Evolutionary conservation across 2,888 invertebrate species (phyloP).

Genomic region (Pseudococcus viburni): DNA sequence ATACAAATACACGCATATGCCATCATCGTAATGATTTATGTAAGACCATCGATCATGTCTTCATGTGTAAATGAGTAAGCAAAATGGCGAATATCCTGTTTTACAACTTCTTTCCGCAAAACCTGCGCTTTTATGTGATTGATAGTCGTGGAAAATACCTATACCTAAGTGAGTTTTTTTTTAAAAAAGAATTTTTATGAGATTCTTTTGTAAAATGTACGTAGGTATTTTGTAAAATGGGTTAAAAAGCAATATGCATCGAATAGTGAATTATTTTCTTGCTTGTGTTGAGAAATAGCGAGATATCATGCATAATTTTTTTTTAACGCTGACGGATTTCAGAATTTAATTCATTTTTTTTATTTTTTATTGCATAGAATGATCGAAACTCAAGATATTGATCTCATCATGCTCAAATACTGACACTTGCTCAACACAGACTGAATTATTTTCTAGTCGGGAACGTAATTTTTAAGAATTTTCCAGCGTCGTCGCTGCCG

Average conservation of each 20-base stretch:
- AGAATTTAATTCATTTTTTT: neutral
- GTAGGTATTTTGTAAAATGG: no score
- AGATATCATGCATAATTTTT: no score
- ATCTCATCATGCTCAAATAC: slow-evolving; percentile 7
- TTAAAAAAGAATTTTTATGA: no score
- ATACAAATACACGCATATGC: neutral
- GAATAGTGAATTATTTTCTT: no score
- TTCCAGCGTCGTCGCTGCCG: neutral
- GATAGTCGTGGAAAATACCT: neutral
- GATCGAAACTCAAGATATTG: neutral
- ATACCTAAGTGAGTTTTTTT: neutral
- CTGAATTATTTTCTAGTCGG: neutral
- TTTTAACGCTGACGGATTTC: no score
- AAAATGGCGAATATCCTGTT: slow-evolving; percentile 5
- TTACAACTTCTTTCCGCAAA: neutral
- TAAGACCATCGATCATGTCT: slow-evolving; percentile 23
- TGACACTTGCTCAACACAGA: neutral
- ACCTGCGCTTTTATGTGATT: neutral
- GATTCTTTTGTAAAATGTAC: no score
- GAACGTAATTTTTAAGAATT: neutral
- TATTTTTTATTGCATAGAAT: neutral
- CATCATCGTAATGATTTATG: neutral
- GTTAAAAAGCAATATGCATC: no score
- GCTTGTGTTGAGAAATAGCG: no score
- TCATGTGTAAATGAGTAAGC: slow-evolving; percentile 5